These are phyloP conservation scores for Oxyura jamaicensis DNA, from an alignment of 2,113 vertebrate species.

Conservation along the genomic window DNA sequence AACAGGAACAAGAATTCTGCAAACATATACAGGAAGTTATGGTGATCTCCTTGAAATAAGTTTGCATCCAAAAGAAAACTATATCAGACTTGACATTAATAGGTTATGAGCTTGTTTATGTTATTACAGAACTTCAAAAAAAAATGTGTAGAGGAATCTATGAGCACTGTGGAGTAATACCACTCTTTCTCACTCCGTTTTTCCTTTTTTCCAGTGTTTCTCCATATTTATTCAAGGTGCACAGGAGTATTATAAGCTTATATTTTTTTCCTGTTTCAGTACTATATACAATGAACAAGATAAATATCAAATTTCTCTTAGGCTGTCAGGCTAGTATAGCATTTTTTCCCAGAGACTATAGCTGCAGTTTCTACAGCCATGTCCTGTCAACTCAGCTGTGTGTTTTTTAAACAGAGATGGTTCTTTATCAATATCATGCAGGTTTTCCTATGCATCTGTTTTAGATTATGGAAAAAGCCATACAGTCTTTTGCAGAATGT, in stretches of 20 bases:
- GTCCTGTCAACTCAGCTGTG: neutral
- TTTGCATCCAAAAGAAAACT: neutral
- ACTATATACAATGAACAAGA: neutral
- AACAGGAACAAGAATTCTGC: neutral
- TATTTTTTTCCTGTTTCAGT: neutral
- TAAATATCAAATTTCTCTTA: neutral
- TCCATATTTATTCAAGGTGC: neutral
- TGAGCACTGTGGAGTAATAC: neutral
- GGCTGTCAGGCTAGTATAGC: neutral
- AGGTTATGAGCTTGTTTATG: neutral
- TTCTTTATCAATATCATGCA: neutral
- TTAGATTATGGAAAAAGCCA: neutral
- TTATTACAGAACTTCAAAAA: neutral
- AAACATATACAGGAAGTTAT: neutral
- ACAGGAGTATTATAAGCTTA: neutral
- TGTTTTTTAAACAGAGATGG: neutral
- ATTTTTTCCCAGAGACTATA: neutral
- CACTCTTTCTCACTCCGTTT: neutral
- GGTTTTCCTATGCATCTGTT: neutral
- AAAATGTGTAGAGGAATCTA: neutral
- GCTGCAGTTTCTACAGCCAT: neutral
- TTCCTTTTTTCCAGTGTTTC: neutral
- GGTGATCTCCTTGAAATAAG: neutral
- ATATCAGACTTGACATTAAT: neutral
- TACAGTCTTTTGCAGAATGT: neutral